These are phyloP conservation scores for Acleris literana DNA, from an alignment of 2,888 invertebrate species.

Conservation along the genomic window DNA sequence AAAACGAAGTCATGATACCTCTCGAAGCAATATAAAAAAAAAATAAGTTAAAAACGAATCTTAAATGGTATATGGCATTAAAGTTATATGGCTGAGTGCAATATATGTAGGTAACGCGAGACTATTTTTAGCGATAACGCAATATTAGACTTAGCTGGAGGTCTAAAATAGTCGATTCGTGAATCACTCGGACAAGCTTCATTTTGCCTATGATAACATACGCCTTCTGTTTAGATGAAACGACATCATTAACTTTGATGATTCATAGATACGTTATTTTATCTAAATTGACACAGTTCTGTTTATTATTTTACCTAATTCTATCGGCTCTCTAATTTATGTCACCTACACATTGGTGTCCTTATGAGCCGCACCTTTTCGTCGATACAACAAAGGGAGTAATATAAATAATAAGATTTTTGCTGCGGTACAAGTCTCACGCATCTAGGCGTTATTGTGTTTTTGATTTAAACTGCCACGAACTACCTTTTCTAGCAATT, in stretches of 20 bases:
- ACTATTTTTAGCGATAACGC: conserved; percentile 22
- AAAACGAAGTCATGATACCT: conserved; percentile 11
- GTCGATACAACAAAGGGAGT: too few relatives aligned
- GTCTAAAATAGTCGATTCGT: conserved; percentile 20
- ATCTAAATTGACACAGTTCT: conserved; percentile 17
- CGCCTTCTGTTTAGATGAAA: conserved; percentile 21
- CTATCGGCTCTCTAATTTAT: conserved; percentile 3
- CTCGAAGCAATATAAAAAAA: neutral
- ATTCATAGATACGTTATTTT: conserved; percentile 20
- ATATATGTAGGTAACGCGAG: neutral
- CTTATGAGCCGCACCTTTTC: neutral
- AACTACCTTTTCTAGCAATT: too few relatives aligned
- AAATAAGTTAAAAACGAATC: too few relatives aligned
- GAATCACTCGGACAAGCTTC: conserved; percentile 23
- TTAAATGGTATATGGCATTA: too few relatives aligned
- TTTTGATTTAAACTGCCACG: too few relatives aligned
- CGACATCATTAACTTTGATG: conserved; percentile 19
- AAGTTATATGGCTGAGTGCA: neutral
- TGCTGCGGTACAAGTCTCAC: too few relatives aligned
- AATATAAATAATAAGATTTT: too few relatives aligned
- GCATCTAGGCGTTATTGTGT: too few relatives aligned
- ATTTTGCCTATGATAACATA: conserved; percentile 25
- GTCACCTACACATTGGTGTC: neutral
- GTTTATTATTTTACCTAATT: conserved; percentile 9
- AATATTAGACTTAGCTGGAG: conserved; percentile 21